phyloP scores from a whole-genome alignment of 2,888 invertebrate genomes.

The Acronicta psi region DNA sequence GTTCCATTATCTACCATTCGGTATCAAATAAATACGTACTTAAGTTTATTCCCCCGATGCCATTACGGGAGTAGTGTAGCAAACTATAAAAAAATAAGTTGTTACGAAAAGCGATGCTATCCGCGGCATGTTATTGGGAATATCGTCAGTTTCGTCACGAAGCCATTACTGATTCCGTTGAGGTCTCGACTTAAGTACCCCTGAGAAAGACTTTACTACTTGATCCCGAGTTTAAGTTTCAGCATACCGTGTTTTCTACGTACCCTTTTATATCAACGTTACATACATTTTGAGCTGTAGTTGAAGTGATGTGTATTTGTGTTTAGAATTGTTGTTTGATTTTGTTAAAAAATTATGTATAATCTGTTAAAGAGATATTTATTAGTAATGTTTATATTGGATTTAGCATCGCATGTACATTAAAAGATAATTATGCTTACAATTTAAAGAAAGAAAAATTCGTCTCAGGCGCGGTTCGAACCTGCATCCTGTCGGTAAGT shows the following conservation, averaged over 20 bases:
- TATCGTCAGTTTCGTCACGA: constrained; percentile 79
- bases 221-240: constrained; percentile 72
- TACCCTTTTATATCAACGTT: constrained; percentile 42
- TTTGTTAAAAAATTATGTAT: too few species aligned
- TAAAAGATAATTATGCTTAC: too few species aligned
- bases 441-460: too few species aligned
- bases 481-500: too few species aligned
- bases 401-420: too few species aligned
- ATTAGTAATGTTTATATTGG: too few species aligned
- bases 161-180: constrained; percentile 77
- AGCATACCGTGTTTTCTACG: constrained; percentile 39
- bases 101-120: constrained; percentile 49
- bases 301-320: too few species aligned
- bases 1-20: not conserved
- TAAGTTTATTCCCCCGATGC: constrained; percentile 18
- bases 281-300: constrained; percentile 38
- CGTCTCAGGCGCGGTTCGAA: too few species aligned
- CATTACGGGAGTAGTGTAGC: constrained; percentile 25
- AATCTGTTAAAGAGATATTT: too few species aligned
- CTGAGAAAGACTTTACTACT: constrained; percentile 71
- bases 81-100: constrained; percentile 51
- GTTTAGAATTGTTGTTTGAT: too few species aligned
- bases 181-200: constrained; percentile 78
- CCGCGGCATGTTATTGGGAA: constrained; percentile 55
- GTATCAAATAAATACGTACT: constrained; percentile 32